A percentile compares a stretch with the other conserved stretches of the same genome.
Evolutionary conservation across 2,113 vertebrate species (phyloP).

Genomic region (Zosterops borbonicus): DNA sequence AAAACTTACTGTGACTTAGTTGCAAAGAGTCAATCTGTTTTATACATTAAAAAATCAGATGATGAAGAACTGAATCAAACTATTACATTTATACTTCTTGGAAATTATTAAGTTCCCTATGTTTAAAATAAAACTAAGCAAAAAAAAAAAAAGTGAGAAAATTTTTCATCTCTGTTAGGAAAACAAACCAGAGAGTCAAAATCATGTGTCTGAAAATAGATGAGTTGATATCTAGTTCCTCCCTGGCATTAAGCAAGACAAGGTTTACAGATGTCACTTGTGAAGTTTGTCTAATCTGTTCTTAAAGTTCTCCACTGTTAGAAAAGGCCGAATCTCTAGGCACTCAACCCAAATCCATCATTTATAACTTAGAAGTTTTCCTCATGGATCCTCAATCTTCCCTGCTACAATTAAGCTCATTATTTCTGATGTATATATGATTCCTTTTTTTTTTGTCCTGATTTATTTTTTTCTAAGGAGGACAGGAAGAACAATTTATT

Average conservation of each 20-base stretch:
- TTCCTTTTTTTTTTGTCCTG: not conserved
- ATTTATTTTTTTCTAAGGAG: not conserved
- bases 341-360: not conserved
- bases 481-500: not conserved
- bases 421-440: not conserved
- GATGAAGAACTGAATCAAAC: not conserved
- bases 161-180: not conserved
- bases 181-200: not conserved
- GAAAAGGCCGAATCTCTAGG: not conserved
- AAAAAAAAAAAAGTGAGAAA: not conserved
- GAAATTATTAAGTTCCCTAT: not conserved
- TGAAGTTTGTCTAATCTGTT: not conserved
- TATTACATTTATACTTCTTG: not conserved
- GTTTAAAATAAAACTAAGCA: not conserved
- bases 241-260: not conserved
- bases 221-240: not conserved
- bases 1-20: not conserved
- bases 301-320: not conserved
- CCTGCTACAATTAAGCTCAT: not conserved
- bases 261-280: not conserved
- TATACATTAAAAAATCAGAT: not conserved
- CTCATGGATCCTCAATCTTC: not conserved
- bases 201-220: not conserved
- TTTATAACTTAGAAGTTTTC: not conserved
- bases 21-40: not conserved